These are phyloP conservation scores for Caiman crocodilus DNA, from an alignment of 2,797 vertebrate genomes.

Conservation along the genomic window DNA sequence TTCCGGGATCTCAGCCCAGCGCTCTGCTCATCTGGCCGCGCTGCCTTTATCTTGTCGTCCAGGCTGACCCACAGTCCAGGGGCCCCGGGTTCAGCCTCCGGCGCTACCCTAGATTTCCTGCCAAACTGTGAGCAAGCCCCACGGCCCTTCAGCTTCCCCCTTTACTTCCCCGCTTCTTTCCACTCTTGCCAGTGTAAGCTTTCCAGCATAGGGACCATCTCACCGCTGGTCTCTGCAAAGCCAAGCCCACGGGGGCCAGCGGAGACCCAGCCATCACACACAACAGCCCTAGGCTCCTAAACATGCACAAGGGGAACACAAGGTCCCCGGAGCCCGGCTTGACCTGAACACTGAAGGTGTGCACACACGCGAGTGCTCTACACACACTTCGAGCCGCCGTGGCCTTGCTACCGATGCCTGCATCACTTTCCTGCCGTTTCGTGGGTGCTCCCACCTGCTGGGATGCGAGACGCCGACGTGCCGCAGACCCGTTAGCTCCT, in stretches of 20 bases:
- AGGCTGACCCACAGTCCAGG: background rate
- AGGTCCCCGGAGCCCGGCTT: background rate
- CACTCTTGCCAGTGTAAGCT: background rate
- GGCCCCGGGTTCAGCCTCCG: background rate
- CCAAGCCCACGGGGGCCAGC: background rate
- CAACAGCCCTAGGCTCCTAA: background rate
- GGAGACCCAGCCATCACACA: background rate
- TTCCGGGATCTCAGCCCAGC: too few species aligned
- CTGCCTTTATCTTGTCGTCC: too few species aligned
- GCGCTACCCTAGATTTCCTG: background rate
- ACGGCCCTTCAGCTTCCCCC: background rate
- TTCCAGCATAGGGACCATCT: background rate
- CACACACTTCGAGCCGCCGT: background rate
- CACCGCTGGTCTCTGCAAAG: too few species aligned
- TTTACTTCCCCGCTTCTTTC: background rate
- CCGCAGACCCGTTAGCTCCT: background rate
- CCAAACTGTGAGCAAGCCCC: background rate
- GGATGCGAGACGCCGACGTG: background rate
- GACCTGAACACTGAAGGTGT: background rate
- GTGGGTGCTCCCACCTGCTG: background rate
- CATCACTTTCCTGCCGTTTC: background rate
- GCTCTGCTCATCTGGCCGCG: too few species aligned
- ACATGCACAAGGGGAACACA: background rate
- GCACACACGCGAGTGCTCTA: background rate
- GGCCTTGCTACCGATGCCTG: background rate